Evolutionary conservation across 2,888 invertebrate species (phyloP), one percentile per base, ranked within the genome.

Genomic region (Anorthoa munda): DNA sequence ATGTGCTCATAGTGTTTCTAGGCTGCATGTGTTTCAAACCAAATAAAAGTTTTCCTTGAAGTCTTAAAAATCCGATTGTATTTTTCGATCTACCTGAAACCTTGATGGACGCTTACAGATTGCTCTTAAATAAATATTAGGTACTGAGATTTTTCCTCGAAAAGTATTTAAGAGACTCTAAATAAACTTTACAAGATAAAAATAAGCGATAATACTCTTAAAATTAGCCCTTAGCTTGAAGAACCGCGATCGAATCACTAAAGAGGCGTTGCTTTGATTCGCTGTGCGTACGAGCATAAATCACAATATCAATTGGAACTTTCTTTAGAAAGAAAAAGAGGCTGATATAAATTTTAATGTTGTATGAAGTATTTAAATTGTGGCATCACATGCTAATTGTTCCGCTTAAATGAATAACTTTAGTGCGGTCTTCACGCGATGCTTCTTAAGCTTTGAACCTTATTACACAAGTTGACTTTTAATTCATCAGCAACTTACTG

Each of bases 241-340:
- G 18, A 70, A 79, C 77, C 72, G 71, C 67, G 86, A 86, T 86
- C 79, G 76, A 84, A 89, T 86, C 83, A 67, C 64, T 59, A 75
- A 83, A 65, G 69, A 84, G 90, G 89, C 87, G 90, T 80, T 79
- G 68, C 84, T 75, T 81, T 73, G 73, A 83, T 71, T 79, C 79
- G 75, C 75, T 61, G 56, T 70, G 73, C 82, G 83, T 80, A 68
- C 39, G 46, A 26, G 21, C 77, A 87, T 90, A 86, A 87, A 86
- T 87, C 81, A 89, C 75, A 73, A 84, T 82, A 84, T 86, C 79
- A 88, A 89, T 89, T 86, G 77, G 68, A 79, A 83, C 75, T 85
- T 85, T 85, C 82, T 86, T 61, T 77, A 55, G 45, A 60, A 60
- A 73, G 68, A 74, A 59, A 67, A 59, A 66, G n/a, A 58, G 48